Percentiles rank a stretch among this genome's conserved stretches.
phyloP scores from a whole-genome alignment of 2,113 vertebrate species.

The Otocyon megalotis region DNA sequence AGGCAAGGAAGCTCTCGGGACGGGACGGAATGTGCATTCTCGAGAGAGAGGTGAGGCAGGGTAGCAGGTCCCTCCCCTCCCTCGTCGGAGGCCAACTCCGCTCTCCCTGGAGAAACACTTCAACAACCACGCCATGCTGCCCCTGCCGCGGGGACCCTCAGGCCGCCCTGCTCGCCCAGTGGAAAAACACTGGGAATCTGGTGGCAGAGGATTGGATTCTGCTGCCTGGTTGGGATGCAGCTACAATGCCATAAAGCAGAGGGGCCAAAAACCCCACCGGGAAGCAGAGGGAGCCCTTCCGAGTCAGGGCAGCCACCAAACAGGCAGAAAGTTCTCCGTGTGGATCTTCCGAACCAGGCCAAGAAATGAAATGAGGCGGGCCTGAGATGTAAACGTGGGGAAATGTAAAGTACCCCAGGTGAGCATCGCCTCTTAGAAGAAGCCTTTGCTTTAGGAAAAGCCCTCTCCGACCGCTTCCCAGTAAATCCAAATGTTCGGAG shows the following conservation, averaged over 20 bases:
- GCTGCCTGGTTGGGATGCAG: background rate
- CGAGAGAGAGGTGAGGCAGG: background rate
- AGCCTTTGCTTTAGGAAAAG: background rate
- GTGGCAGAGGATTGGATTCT: slow-evolving; percentile 24
- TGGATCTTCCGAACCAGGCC: background rate
- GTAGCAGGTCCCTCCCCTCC: background rate
- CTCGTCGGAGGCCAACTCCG: background rate
- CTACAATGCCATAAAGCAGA: background rate
- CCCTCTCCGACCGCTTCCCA: background rate
- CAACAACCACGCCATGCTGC: background rate
- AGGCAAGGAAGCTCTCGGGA: background rate
- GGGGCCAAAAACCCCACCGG: background rate
- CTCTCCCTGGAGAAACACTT: background rate
- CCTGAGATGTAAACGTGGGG: background rate
- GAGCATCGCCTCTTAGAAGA: background rate
- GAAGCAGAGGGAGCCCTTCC: background rate
- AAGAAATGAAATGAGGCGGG: slow-evolving; percentile 3
- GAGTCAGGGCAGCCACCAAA: background rate
- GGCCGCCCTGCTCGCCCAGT: background rate
- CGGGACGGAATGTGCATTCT: background rate
- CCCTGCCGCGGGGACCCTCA: background rate
- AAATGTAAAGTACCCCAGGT: background rate
- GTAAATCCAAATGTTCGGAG: background rate
- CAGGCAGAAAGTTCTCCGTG: background rate
- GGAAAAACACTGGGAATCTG: slow-evolving; percentile 27